A percentile compares a stretch with the other conserved stretches of the same genome.
Conservation (phyloP, 2,888 invertebrate genomes). For the Mythimna pallens region DNA sequence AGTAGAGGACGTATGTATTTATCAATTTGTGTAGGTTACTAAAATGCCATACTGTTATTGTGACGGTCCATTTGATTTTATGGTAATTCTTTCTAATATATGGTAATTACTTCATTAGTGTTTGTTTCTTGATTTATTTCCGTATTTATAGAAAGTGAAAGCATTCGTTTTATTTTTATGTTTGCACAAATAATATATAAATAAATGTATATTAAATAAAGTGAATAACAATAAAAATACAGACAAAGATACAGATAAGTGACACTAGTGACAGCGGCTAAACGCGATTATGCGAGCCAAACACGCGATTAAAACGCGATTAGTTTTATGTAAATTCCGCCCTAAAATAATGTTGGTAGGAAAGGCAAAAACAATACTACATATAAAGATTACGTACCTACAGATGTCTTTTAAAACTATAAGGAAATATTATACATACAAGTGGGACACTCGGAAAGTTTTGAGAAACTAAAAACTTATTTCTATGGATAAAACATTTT, state of each 20-base stretch:
- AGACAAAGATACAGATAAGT: no score
- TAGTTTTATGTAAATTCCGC: no score
- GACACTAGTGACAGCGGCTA: no score
- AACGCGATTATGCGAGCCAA: no score
- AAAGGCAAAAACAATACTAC: no score
- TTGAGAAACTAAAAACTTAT: no score
- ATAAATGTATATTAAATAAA: no score
- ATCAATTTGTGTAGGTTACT: slow-evolving; percentile 15
- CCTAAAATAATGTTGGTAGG: no score
- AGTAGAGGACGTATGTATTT: slow-evolving; percentile 12
- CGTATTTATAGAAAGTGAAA: not conserved
- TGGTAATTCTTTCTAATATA: slow-evolving; percentile 11
- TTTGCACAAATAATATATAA: not conserved
- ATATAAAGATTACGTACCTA: not conserved
- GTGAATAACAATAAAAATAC: no score
- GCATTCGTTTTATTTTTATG: not conserved
- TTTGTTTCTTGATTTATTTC: slow-evolving; percentile 11
- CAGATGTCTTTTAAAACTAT: not conserved
- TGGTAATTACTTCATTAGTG: not conserved
- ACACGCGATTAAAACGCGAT: no score
- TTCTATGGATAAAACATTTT: no score
- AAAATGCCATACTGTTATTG: slow-evolving; percentile 30
- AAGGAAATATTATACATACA: not conserved
- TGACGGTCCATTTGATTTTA: slow-evolving; percentile 2
- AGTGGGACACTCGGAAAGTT: no score